A percentile compares a stretch with the other conserved stretches of the same genome.
phyloP scores from a whole-genome alignment of 2,888 invertebrate genomes.

The Noctuana brunneofusca region DNA sequence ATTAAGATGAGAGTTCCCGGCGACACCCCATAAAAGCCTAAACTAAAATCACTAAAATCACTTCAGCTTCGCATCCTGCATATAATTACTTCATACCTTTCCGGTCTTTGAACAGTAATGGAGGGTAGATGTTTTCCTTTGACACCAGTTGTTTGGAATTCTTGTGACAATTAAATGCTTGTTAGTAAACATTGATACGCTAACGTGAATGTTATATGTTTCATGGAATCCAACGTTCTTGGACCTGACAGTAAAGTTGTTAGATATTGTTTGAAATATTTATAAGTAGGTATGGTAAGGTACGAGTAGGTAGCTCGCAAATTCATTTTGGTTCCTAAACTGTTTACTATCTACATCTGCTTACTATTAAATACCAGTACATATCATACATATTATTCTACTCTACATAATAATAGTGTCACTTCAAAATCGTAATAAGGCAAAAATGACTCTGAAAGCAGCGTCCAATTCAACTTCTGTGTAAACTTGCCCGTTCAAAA shows the following conservation, averaged over 20 bases:
- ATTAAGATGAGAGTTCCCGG: conserved; percentile 7
- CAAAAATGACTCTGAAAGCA: too few relatives aligned
- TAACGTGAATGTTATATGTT: conserved; percentile 56
- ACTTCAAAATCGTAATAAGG: too few relatives aligned
- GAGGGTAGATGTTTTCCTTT: conserved; percentile 29
- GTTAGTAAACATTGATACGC: conserved; percentile 67
- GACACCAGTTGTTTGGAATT: conserved; percentile 69
- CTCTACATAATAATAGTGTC: too few relatives aligned
- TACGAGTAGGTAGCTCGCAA: not conserved
- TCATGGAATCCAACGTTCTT: conserved; percentile 59
- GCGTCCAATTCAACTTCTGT: too few relatives aligned
- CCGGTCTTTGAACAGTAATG: conserved; percentile 27
- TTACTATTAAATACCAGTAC: too few relatives aligned
- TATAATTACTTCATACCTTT: conserved; percentile 28
- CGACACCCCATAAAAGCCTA: conserved; percentile 16
- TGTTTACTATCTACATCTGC: too few relatives aligned
- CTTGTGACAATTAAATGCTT: conserved; percentile 71
- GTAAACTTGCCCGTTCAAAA: too few relatives aligned
- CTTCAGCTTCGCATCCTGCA: conserved; percentile 11
- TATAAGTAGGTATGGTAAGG: too few relatives aligned
- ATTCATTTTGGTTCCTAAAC: too few relatives aligned
- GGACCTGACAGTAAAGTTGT: conserved; percentile 25
- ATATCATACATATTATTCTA: too few relatives aligned
- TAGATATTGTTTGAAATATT: conserved; percentile 37
- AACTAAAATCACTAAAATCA: conserved; percentile 22